Evolutionary conservation across 2,888 invertebrate genomes (phyloP), one percentile per base, ranked within the genome.

Genomic region (Bembecia ichneumoniformis): DNA sequence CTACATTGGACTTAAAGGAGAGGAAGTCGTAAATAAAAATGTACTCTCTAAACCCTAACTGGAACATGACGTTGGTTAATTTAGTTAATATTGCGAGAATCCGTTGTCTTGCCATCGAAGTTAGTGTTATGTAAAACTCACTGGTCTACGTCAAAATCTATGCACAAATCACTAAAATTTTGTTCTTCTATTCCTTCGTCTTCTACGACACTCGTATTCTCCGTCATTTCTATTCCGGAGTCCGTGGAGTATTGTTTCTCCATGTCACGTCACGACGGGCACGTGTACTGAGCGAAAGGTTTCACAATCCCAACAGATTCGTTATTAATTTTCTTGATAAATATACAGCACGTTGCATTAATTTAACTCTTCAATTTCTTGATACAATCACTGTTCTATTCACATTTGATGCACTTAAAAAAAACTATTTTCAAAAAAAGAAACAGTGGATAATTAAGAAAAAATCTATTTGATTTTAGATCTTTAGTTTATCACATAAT

Each of bases 161-260:
- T 60, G 15, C 54, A 52, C 28, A 55, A 54, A 50, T 67, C 63
- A 34, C 61, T 53, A 36, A 64, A 64, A 13, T 66, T 64, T 28
- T 36, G 3, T 40, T 40, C 40, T 40, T 40, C 40, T 14, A 14
- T 40, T 14, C n/a, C 40, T 10, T 40, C 40, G 7, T 13, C 13
- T 40, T 40, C 40, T 40, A 40, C 11, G n/a, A 40, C 40, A 40
- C 11, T 40, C 40, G 40, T 40, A n/a, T 2, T 14, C n/a, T 40
- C 40, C 14, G 40, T 7, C 11, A 40, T 40, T 40, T 40, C 40
- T 40, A 40, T 40, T 40, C 40, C 40, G 40, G 40, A 40, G 14
- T 40, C 40, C 40, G 40, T 40, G 14, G 40, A 40, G 14, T 13
- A 13, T 13, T 40, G 40, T 14, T 14, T 40, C 40, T 40, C 40